phyloP scores from a whole-genome alignment of 1,140 invertebrate genomes.

The Zaprionus nigranus region DNA sequence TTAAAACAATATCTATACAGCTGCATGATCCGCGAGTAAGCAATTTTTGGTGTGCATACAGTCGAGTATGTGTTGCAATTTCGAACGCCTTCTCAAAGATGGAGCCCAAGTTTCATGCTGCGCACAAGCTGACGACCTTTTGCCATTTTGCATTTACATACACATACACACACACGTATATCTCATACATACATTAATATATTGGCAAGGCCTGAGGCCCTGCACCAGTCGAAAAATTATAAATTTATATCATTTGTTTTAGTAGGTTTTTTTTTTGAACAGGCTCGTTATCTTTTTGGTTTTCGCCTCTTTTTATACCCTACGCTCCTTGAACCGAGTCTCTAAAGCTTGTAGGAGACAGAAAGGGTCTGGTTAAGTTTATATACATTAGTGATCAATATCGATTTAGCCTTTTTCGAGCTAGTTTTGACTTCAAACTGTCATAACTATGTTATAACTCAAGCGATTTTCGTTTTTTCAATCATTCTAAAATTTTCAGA shows the following conservation, averaged over 20 bases:
- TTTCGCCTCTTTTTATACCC: background rate
- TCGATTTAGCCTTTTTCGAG: background rate
- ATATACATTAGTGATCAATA: background rate
- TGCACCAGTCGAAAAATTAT: conserved; percentile 60
- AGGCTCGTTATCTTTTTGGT: background rate
- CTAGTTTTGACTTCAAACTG: background rate
- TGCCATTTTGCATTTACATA: conserved; percentile 72
- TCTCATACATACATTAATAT: conserved; percentile 6
- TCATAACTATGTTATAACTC: background rate
- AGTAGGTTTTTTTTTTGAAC: conserved; percentile 28
- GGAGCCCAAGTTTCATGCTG: conserved; percentile 62
- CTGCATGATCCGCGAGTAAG: conserved; percentile 29
- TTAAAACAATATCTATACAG: conserved; percentile 5
- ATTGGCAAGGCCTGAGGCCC: conserved; percentile 58
- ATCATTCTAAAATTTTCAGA: too few relatives aligned
- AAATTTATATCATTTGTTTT: conserved; percentile 79
- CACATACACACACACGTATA: background rate
- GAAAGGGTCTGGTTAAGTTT: background rate
- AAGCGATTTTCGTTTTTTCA: background rate
- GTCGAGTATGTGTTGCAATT: conserved; percentile 43
- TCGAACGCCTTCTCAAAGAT: conserved; percentile 41
- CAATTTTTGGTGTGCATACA: conserved; percentile 44
- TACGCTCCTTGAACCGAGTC: background rate
- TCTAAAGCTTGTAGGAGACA: too few relatives aligned
- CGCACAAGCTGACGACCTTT: conserved; percentile 69